phyloP scores from a whole-genome alignment of 2,797 vertebrate genomes.

The Eulemur rubriventer region DNA sequence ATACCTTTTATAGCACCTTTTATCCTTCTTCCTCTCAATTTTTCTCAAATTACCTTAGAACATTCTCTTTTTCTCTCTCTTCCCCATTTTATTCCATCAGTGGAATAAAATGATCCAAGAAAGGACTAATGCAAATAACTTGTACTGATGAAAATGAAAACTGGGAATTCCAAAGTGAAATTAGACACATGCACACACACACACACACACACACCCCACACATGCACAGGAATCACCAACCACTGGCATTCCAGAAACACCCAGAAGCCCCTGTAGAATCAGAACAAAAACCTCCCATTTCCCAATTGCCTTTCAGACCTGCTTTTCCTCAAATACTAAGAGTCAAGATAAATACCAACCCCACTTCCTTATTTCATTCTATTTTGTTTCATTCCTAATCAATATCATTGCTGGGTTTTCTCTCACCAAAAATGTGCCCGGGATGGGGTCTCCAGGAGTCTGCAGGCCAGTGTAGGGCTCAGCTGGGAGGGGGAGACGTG shows the following conservation, averaged over 20 bases:
- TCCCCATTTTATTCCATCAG: background rate
- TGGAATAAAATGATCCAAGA: background rate
- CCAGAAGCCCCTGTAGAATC: background rate
- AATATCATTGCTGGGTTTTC: background rate
- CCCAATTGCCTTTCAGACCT: background rate
- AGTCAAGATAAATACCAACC: background rate
- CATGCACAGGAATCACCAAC: background rate
- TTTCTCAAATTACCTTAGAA: background rate
- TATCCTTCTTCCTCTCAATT: background rate
- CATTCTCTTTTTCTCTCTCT: slow-evolving; percentile 17
- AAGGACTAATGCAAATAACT: background rate
- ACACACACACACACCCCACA: background rate
- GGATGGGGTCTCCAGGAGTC: background rate
- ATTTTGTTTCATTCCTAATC: slow-evolving; percentile 21
- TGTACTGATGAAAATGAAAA: background rate
- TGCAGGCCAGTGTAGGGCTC: background rate
- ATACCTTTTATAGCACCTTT: background rate
- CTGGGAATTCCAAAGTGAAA: background rate
- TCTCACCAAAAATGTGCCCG: background rate
- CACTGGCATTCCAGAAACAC: background rate
- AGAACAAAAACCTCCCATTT: slow-evolving; percentile 23
- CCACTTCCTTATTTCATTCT: slow-evolving; percentile 1
- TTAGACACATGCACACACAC: background rate
- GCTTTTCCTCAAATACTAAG: background rate
- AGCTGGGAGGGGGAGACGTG: background rate